Evolutionary conservation across 1,140 invertebrate species (phyloP), one percentile per base, ranked within the genome.

Genomic region (Eupeodes corollae): DNA sequence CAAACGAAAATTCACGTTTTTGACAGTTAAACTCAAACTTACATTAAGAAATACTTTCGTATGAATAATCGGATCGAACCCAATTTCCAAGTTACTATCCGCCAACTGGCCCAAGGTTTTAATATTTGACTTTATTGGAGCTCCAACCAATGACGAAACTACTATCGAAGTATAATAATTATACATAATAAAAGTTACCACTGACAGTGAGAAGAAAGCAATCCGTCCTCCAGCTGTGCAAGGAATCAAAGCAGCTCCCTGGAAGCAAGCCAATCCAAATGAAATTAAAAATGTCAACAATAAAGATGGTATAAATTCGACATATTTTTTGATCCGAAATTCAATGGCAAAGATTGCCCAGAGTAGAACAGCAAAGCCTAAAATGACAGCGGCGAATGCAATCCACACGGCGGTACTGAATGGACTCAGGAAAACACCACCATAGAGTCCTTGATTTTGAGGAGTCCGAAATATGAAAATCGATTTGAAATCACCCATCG

Each of bases 141-240:
- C 49, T 0, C 59, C 63, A 41, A 67, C 21, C 13, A 67, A 35
- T 6, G 52, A 54, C 14, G 63, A 63, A 0, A 67, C 61, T 38
- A 67, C 59, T 34, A 67, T 47, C 2, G 63, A 67, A 6, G 63
- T 67, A 41, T 67, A 67, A 44, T 67, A 67, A 37, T 67, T 67
- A 46, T 67, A 64, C 47, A 67, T 56, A 1, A 67, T 35, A 26
- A 63, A 64, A 0, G 53, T 58, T 9, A 53, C 54, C 12, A 67
- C 19, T 50, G 59, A 61, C 3, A 67, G 31, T 2, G 57, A 54
- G 41, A 57, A 58, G 35, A 64, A 67, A 6, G 50, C 54, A 48
- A 64, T 61, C 10, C 63, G 52, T 1, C 63, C 63, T n/a, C 63
- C 61, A 6, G 53, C 53, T 10, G 61, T 64, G 15, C 50, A 45